Evolutionary conservation across 2,888 invertebrate genomes (phyloP), one percentile per base, ranked within the genome.

Genomic region (Scelioninae gen. 1): DNA sequence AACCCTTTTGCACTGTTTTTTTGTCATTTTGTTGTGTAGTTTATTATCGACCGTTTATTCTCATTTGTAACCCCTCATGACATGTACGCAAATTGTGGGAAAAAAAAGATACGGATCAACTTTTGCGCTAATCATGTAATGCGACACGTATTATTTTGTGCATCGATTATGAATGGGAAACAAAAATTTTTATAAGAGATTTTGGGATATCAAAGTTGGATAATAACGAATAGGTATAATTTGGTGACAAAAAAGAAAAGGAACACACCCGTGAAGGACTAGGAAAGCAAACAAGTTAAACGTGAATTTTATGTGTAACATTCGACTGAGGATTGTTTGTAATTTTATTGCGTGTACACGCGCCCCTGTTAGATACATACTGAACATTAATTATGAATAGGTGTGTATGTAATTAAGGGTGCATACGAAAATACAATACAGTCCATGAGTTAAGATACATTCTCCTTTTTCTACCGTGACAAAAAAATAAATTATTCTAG

Each of bases 401-500:
- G 74, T 82, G 74, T 77, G 77, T 86, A 63, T 78, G 76, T 78
- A 74, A 72, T 69, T 78, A 53, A 63, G 90, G 90, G 90, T 89
- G 90, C 89, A 89, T 90, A 91, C 88, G 88, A 90, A 62, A 60
- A 87, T 91, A 92, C 92, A 92, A 89, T 90, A 90, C 92, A 92
- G 91, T 92, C 90, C 91, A 88, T 89, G 91, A 92, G 89, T 92
- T 91, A 91, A 91, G 90, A 91, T 91, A 91, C 91, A 92, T 92
- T 92, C 92, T 92, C 91, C 91, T 91, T 92, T 92, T 92, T 92
- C 91, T 92, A 92, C 92, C 88, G 91, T 91, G 90, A 91, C 90
- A 90, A 90, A 91, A 74, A 91, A 92, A 91, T 92, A 92, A 92
- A 92, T 92, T 92, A 92, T 92, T 92, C 92, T 92, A 92, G 92